A percentile compares a stretch with the other conserved stretches of the same genome.
These are phyloP conservation scores for Petromus typicus DNA, from an alignment of 2,113 vertebrate species.

Conservation along the genomic window DNA sequence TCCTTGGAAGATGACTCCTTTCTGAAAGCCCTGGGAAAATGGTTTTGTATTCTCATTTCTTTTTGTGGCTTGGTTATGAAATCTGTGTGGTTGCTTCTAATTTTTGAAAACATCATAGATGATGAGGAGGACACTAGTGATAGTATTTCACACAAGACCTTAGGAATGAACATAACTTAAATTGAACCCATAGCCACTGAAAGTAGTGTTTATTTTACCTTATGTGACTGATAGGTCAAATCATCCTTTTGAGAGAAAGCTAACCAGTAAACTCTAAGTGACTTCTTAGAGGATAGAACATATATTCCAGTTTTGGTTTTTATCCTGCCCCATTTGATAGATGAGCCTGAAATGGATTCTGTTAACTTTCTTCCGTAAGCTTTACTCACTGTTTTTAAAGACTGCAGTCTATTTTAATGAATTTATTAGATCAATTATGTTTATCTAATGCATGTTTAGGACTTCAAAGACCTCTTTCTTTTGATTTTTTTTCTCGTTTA, in stretches of 20 bases:
- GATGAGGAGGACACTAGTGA: neutral
- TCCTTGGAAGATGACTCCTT: neutral
- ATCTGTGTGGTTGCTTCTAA: neutral
- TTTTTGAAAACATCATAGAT: neutral
- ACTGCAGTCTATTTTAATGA: constrained; percentile 84
- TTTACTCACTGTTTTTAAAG: constrained; percentile 77
- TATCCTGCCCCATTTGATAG: constrained; percentile 63
- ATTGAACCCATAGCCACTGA: neutral
- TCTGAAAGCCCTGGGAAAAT: neutral
- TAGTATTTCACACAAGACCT: neutral
- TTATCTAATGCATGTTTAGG: constrained; percentile 84
- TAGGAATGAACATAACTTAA: constrained; percentile 36
- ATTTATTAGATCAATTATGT: constrained; percentile 86
- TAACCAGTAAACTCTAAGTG: neutral
- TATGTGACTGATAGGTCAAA: constrained; percentile 62
- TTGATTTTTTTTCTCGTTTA: constrained; percentile 58
- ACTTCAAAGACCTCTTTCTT: constrained; percentile 79
- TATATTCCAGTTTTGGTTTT: constrained; percentile 69
- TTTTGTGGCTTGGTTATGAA: neutral
- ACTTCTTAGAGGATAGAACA: constrained; percentile 45
- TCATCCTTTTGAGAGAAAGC: neutral
- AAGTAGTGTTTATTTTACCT: neutral
- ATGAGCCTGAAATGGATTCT: constrained; percentile 81
- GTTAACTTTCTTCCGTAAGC: constrained; percentile 76
- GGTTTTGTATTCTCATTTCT: neutral